These are phyloP conservation scores for Aleiodes leptofemur DNA, from an alignment of 2,888 invertebrate genomes.

Conservation along the genomic window DNA sequence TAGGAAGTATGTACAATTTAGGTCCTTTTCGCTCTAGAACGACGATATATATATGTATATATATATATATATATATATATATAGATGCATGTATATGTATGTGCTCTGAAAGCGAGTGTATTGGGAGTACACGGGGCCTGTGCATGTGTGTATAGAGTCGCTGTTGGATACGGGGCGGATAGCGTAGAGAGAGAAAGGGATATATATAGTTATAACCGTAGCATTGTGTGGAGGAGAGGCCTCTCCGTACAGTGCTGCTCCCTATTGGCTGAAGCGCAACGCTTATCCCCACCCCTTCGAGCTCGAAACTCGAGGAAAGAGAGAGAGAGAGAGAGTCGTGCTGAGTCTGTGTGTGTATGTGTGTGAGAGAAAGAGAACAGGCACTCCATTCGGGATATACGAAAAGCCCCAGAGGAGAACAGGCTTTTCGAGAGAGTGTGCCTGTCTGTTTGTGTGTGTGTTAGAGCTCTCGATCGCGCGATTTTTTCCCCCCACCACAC, in stretches of 20 bases:
- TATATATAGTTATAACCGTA: slow-evolving; percentile 16
- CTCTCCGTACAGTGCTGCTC: slow-evolving; percentile 66
- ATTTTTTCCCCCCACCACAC: slow-evolving; percentile 44
- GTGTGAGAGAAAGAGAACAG: slow-evolving; percentile 10
- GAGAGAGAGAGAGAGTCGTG: slow-evolving; percentile 3
- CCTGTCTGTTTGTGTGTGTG: background rate
- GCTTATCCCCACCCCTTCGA: slow-evolving; percentile 20
- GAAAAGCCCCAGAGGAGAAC: slow-evolving; percentile 33
- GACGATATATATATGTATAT: no score
- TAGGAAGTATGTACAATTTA: no score
- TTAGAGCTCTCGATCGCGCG: slow-evolving; percentile 49
- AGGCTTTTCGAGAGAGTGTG: slow-evolving; percentile 40
- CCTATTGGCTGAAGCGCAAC: slow-evolving; percentile 59
- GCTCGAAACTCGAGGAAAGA: background rate
- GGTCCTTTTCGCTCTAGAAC: no score
- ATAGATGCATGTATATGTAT: slow-evolving; percentile 38
- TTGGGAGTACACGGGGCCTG: slow-evolving; percentile 11
- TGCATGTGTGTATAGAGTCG: slow-evolving; percentile 41
- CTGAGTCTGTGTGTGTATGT: background rate
- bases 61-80: slow-evolving; percentile 44
- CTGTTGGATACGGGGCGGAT: slow-evolving; percentile 6
- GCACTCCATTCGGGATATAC: slow-evolving; percentile 13
- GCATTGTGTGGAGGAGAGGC: slow-evolving; percentile 44
- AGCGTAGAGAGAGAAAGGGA: slow-evolving; percentile 33
- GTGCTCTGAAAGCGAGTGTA: slow-evolving; percentile 11